A percentile compares a stretch with the other conserved stretches of the same genome.
Conservation (phyloP, 2,888 invertebrate species). For the Lasioglossum calceatum region DNA sequence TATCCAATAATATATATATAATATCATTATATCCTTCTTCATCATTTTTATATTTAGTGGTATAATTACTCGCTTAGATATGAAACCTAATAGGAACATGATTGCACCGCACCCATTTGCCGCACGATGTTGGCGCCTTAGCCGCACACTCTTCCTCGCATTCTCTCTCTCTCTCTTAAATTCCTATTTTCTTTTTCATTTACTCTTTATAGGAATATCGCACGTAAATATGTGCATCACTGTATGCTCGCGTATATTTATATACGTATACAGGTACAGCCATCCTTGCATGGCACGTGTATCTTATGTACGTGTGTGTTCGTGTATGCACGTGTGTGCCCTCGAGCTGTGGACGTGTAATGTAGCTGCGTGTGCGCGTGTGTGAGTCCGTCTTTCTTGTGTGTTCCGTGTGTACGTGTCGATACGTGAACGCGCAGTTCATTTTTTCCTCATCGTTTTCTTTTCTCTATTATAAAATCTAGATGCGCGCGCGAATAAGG, state of each 20-base stretch:
- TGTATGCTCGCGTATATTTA: conserved; percentile 65
- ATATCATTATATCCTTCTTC: conserved; percentile 84
- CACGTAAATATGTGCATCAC: conserved; percentile 55
- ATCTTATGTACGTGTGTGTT: conserved; percentile 1
- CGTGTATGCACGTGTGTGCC: conserved; percentile 4
- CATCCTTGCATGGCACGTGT: conserved; percentile 51
- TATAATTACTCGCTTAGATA: conserved; percentile 85
- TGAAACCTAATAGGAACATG: conserved; percentile 85
- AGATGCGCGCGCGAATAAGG: conserved; percentile 52
- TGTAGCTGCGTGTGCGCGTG: not conserved
- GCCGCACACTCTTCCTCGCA: conserved; percentile 58
- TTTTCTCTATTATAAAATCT: conserved; percentile 62
- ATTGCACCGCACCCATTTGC: conserved; percentile 82
- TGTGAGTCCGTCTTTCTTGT: not conserved
- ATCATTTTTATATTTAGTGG: conserved; percentile 84
- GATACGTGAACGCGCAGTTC: conserved; percentile 32
- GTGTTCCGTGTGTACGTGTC: conserved; percentile 13
- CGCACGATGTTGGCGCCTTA: conserved; percentile 74
- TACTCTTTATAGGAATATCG: conserved; percentile 56
- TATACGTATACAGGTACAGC: conserved; percentile 71
- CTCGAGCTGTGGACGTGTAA: conserved; percentile 11
- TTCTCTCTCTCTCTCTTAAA: conserved; percentile 42
- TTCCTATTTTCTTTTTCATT: conserved; percentile 43
- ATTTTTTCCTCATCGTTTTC: conserved; percentile 21
- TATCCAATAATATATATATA: conserved; percentile 83